A percentile compares a stretch with the other conserved stretches of the same genome.
Conservation (phyloP, 2,797 vertebrate genomes). For the Halcyon chelicuti region DNA sequence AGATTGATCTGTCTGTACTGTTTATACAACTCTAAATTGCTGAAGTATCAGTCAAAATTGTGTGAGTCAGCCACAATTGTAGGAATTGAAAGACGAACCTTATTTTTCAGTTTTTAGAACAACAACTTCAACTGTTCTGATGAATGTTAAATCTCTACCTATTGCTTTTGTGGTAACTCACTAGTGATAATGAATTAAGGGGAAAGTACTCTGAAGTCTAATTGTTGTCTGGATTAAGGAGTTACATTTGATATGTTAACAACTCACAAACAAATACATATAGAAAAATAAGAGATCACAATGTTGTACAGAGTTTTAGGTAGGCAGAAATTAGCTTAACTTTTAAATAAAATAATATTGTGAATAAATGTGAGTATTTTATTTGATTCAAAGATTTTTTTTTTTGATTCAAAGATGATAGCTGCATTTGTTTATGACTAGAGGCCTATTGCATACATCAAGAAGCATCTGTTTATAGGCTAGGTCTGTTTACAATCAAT, state of each 20-base stretch:
- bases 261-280: not conserved
- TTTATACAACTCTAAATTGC: slow-evolving; percentile 27
- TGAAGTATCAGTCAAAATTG: slow-evolving; percentile 35
- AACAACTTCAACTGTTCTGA: not conserved
- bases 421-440: not conserved
- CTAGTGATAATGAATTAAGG: not conserved
- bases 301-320: not conserved
- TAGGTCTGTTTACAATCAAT: not conserved
- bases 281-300: not conserved
- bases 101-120: slow-evolving; percentile 6
- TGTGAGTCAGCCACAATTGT: slow-evolving; percentile 21
- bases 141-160: not conserved
- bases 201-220: not conserved
- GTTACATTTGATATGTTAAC: not conserved
- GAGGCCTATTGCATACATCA: not conserved
- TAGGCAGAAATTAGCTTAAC: not conserved
- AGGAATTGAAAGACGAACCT: slow-evolving; percentile 19
- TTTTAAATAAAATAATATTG: not conserved
- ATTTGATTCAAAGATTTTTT: not conserved
- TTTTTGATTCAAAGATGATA: not conserved
- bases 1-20: slow-evolving; percentile 6
- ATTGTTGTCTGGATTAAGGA: not conserved
- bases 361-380: not conserved
- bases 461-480: not conserved
- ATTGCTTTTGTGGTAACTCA: not conserved